Percentiles rank a stretch among this genome's conserved stretches.
Conservation (phyloP, 2,797 vertebrate species). For the Phoebastria nigripes region DNA sequence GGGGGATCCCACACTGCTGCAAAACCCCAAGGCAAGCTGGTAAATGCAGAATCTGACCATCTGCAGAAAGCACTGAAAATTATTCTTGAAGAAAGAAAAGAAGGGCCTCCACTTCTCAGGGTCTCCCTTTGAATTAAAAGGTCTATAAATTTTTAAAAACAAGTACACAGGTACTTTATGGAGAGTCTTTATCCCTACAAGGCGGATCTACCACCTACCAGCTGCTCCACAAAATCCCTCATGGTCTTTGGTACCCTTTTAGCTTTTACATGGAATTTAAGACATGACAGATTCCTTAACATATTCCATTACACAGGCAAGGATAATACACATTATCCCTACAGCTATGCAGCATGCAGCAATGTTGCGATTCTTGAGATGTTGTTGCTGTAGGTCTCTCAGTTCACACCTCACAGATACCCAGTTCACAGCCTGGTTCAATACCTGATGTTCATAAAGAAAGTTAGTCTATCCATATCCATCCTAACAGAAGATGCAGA, state of each 20-base stretch:
- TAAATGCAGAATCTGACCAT: neutral
- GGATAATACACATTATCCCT: neutral
- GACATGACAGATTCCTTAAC: neutral
- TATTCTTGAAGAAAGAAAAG: neutral
- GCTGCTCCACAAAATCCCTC: neutral
- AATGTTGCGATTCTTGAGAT: neutral
- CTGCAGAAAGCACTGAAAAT: neutral
- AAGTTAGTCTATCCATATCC: neutral
- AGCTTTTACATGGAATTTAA: neutral
- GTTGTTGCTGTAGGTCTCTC: neutral
- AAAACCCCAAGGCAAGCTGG: neutral
- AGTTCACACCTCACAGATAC: neutral
- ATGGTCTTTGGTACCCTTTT: neutral
- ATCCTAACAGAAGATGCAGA: neutral
- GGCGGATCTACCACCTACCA: neutral
- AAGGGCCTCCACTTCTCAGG: neutral
- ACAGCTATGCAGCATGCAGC: neutral
- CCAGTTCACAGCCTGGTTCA: neutral
- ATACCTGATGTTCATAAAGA: neutral
- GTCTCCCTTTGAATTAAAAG: neutral
- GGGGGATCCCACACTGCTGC: no score
- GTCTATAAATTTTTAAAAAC: neutral
- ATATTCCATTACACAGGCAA: neutral
- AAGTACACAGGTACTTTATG: neutral
- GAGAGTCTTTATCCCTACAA: neutral